Percentiles rank a stretch among this genome's conserved stretches.
Evolutionary conservation across 2,797 vertebrate species (phyloP).

Genomic region (Synaphobranchus kaupii): DNA sequence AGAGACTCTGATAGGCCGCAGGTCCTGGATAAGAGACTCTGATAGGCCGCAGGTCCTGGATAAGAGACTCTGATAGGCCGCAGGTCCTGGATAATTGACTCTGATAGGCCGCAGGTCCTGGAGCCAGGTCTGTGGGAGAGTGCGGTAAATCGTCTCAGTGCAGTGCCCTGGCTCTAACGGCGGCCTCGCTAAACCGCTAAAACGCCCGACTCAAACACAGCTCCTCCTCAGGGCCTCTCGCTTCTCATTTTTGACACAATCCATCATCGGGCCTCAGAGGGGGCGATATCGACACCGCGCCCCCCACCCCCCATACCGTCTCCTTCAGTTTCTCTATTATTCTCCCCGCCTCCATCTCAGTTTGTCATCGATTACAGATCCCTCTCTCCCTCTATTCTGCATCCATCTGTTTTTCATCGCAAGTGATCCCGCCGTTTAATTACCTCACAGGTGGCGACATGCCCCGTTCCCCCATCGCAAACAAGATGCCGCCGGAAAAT

Average conservation of each 20-base stretch:
- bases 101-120: too few relatives aligned
- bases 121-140: not conserved
- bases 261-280: not conserved
- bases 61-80: too few relatives aligned
- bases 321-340: not conserved
- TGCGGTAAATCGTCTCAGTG: not conserved
- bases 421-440: not conserved
- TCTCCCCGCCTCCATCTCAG: not conserved
- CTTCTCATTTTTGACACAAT: not conserved
- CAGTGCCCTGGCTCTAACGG: too few relatives aligned
- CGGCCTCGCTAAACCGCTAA: too few relatives aligned
- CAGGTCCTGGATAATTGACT: too few relatives aligned
- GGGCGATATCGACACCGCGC: not conserved
- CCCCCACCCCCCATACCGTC: not conserved
- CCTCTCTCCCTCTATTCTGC: not conserved
- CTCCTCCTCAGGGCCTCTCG: not conserved
- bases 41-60: too few relatives aligned
- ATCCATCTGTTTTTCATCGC: not conserved
- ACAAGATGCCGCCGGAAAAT: too few relatives aligned
- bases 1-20: too few relatives aligned
- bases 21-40: too few relatives aligned
- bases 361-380: not conserved
- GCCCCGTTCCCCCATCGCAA: too few relatives aligned
- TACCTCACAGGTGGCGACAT: not conserved
- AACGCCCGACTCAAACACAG: too few relatives aligned